These are phyloP conservation scores for Scomber japonicus DNA, from an alignment of 2,113 vertebrate genomes.

Conservation along the genomic window DNA sequence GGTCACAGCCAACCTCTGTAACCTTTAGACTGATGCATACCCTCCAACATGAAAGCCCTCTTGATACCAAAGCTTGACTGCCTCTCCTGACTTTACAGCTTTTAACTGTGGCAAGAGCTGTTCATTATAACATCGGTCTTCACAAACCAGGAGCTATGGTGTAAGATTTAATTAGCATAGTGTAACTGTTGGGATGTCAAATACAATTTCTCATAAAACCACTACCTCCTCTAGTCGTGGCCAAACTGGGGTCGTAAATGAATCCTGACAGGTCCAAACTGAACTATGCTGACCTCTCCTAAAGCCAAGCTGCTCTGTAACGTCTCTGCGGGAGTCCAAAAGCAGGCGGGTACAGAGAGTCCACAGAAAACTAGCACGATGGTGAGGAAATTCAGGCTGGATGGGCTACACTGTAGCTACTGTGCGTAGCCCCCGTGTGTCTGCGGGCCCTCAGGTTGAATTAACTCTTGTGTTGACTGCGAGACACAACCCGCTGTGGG, in stretches of 20 bases:
- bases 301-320: background rate
- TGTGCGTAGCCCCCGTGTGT: constrained; percentile 8
- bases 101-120: background rate
- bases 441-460: constrained; percentile 29
- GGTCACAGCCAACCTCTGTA: background rate
- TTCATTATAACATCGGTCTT: constrained; percentile 3
- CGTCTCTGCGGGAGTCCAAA: constrained; percentile 3
- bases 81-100: constrained; percentile 4
- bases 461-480: constrained; percentile 35
- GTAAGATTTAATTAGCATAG: constrained; percentile 38
- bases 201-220: constrained; percentile 10
- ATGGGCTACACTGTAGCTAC: constrained; percentile 29
- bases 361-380: constrained; percentile 9
- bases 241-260: background rate
- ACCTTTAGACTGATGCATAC: background rate
- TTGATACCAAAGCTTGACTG: background rate
- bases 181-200: constrained; percentile 15
- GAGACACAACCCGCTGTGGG: constrained; percentile 32
- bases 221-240: background rate
- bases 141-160: background rate
- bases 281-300: background rate
- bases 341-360: background rate
- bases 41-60: background rate
- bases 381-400: constrained; percentile 1
- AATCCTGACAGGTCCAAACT: constrained; percentile 17